Base-by-base conservation (phyloP, 2,797 vertebrate genomes). In the Microctenopoma steveboyesi region DNA sequence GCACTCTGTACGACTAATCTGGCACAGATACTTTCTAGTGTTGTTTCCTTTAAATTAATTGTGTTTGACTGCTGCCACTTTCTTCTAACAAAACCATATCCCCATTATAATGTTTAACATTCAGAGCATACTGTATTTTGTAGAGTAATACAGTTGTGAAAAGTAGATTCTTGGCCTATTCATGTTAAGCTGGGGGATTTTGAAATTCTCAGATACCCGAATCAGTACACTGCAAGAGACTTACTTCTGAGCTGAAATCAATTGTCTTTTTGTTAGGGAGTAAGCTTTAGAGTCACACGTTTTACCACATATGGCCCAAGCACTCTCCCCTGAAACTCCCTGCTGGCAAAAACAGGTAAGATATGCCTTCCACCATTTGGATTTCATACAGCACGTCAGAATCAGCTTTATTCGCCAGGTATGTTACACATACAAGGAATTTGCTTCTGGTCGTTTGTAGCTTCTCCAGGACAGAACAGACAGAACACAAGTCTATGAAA, bases 221-320 rank as follows among this genome's bases (percentile, higher is more conserved):
- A 87, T 83, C 83, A 79, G 78, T 88, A 75, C 68, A 72, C 59
- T 66, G 69, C 7, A 12, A 78, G 76, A 89, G 83, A 84, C 87
- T 88, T 87, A 54, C 78, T 78, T 83, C 63, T 72, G 81, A 84
- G 86, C 87, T 72, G 66, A 88, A 90, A 88, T 88, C 73, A 85
- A 84, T 81, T 82, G 71, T 78, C 60, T 80, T 78, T 88, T 81
- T 84, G 83, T 83, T 57, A 37, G 61, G 30, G 64, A 53, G 56
- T 77, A 83, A 78, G 82, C 73, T 82, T 84, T 83, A 81, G 63
- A 89, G 69, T 83, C 69, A 53, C 64, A 78, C 64, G 69, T 76
- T 79, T 66, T 58, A 53, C 35, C 61, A 79, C 55, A 51, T 59
- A 64, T 84, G 82, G 79, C 85, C 81, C 69, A 72, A 82, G 79